phyloP scores from a whole-genome alignment of 53 echinoderm and acorn worm species.

The Temnopleurus reevesii region DNA sequence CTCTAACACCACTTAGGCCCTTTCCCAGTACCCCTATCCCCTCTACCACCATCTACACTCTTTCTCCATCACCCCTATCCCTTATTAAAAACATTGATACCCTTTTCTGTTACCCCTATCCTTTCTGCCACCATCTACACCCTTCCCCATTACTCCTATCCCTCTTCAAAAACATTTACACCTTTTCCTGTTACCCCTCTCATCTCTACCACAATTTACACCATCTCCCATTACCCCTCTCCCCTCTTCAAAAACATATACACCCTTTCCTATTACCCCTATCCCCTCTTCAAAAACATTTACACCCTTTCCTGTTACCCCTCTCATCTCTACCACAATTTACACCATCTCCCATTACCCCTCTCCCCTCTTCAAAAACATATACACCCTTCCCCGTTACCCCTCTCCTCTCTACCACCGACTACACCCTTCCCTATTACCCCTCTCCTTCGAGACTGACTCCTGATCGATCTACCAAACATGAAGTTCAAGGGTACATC shows the following conservation, averaged over 20 bases:
- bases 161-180: too few relatives aligned
- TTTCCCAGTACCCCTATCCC: too few relatives aligned
- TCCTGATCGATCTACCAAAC: neutral
- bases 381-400: neutral
- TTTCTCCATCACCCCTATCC: too few relatives aligned
- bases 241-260: neutral
- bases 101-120: neutral
- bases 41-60: too few relatives aligned
- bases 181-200: too few relatives aligned
- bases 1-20: neutral
- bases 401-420: too few relatives aligned
- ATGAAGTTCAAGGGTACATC: neutral
- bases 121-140: neutral
- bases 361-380: neutral
- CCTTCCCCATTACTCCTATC: neutral
- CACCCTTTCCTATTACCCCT: neutral
- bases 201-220: too few relatives aligned
- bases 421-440: neutral
- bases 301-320: neutral
- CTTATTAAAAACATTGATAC: neutral
- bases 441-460: neutral
- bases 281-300: neutral
- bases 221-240: neutral
- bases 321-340: neutral
- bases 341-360: neutral